These are phyloP conservation scores for Danaus melanippus DNA, from an alignment of 1,140 invertebrate species.

Conservation along the genomic window DNA sequence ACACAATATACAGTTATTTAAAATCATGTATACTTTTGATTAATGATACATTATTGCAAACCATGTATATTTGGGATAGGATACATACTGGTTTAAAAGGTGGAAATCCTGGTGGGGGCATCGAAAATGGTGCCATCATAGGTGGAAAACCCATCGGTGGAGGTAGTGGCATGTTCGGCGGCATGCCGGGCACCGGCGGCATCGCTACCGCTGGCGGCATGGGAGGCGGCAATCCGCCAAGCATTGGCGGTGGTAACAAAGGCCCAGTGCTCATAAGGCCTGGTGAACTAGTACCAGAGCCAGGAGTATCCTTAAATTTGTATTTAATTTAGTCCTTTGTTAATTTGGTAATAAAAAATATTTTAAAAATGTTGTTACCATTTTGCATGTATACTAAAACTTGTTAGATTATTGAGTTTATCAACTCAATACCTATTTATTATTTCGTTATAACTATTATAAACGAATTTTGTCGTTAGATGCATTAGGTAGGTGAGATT, in stretches of 20 bases:
- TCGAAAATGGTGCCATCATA: slow-evolving; percentile 81
- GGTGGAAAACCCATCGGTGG: slow-evolving; percentile 77
- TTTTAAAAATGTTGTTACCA: slow-evolving; percentile 1
- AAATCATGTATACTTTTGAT: too few relatives aligned
- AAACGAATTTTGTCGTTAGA: too few relatives aligned
- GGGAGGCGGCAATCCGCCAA: slow-evolving; percentile 14
- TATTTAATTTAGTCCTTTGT: background rate
- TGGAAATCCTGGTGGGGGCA: slow-evolving; percentile 84
- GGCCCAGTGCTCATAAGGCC: slow-evolving; percentile 43
- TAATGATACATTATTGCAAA: too few relatives aligned
- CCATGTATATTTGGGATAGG: too few relatives aligned
- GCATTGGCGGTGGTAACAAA: slow-evolving; percentile 28
- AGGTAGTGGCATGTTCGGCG: slow-evolving; percentile 64
- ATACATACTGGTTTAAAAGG: slow-evolving; percentile 66
- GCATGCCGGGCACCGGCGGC: slow-evolving; percentile 52
- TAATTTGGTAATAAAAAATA: slow-evolving; percentile 1
- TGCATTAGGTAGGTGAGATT: too few relatives aligned
- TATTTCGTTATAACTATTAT: too few relatives aligned
- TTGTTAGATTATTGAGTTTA: too few relatives aligned
- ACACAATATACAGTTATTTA: too few relatives aligned
- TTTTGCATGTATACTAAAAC: background rate
- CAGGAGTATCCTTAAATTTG: slow-evolving; percentile 44
- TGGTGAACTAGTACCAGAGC: slow-evolving; percentile 47
- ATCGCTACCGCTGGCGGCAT: slow-evolving; percentile 56
- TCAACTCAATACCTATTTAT: too few relatives aligned